Evolutionary conservation across 2,888 invertebrate genomes (phyloP).

Genomic region (Sphaerolaimus hirsutus): DNA sequence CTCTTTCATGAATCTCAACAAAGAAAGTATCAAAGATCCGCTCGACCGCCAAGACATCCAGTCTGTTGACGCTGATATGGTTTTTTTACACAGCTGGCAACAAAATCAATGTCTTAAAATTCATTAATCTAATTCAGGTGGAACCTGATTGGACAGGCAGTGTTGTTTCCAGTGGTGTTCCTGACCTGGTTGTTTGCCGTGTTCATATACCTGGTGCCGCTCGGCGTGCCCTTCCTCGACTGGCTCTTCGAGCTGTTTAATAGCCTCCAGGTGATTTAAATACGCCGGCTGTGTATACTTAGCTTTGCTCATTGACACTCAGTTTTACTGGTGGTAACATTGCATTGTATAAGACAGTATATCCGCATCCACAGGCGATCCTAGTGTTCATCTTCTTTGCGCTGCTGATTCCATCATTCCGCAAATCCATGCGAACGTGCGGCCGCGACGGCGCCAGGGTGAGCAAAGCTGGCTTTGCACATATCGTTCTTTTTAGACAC

Average conservation of each 20-base stretch:
- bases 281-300: neutral
- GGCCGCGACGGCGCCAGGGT: neutral
- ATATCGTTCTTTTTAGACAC: too few species aligned
- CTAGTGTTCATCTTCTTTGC: slow-evolving; percentile 1
- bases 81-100: neutral
- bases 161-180: slow-evolving; percentile 1
- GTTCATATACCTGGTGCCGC: slow-evolving; percentile 3
- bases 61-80: neutral
- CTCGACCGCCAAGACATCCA: neutral
- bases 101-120: neutral
- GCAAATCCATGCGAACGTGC: neutral
- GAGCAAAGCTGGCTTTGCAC: too few species aligned
- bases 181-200: slow-evolving; percentile 3
- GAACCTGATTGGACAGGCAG: neutral
- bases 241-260: slow-evolving; percentile 5
- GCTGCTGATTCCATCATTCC: slow-evolving; percentile 1
- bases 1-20: slow-evolving; percentile 1
- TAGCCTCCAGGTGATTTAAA: neutral
- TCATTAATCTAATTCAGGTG: neutral
- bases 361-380: neutral
- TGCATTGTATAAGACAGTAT: neutral
- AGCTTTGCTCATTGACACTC: neutral
- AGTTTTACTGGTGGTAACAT: neutral
- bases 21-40: neutral
- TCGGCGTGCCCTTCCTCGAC: neutral